Evolutionary conservation across 2,888 invertebrate genomes (phyloP), one percentile per base, ranked within the genome.

Genomic region (Nebria brevicollis): DNA sequence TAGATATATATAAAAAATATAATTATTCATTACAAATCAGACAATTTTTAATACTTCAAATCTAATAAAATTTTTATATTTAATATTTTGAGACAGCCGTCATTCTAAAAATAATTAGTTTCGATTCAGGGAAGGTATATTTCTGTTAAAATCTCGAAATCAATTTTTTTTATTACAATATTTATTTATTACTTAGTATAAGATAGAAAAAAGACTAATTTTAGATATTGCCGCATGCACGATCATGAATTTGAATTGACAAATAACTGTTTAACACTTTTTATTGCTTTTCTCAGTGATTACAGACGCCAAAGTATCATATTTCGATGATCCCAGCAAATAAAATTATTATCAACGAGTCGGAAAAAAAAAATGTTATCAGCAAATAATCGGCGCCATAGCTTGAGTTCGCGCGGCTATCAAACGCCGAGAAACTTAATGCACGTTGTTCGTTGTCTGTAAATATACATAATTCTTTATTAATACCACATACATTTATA

Each of bases 321-420:
- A 73, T 34, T 78, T 77, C 42, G 13, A 70, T 78, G 78, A 78
- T 78, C 72, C 72, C 20, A 68, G 73, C 64, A 72, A 72, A 77
- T 72, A 77, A 77, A 72, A 6, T 72, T 77, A 13, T 78, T 78
- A 78, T 78, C 78, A 41, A 34, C 42, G 26, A 10, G 7, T 11
- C 4, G 54, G 34, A 13, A 70, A 70, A 66, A 20, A 70, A 70
- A 66, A 65, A 73, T 78, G 78, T 78, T 78, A 78, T 78, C 78
- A 73, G 34, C 42, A 72, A 76, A 66, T 78, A 70, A 78, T 78
- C 78, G 78, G 78, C 78, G 78, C 78, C 78, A 78, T n/a, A 34
- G 34, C 34, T 34, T 34, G 34, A 72, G n/a, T 66, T 20, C 66
- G 34, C 64, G 11, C 66, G 66, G 8, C 66, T 66, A 70, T 70